These are phyloP conservation scores for Cactoblastis cactorum DNA, from an alignment of 2,888 invertebrate genomes.

Conservation along the genomic window DNA sequence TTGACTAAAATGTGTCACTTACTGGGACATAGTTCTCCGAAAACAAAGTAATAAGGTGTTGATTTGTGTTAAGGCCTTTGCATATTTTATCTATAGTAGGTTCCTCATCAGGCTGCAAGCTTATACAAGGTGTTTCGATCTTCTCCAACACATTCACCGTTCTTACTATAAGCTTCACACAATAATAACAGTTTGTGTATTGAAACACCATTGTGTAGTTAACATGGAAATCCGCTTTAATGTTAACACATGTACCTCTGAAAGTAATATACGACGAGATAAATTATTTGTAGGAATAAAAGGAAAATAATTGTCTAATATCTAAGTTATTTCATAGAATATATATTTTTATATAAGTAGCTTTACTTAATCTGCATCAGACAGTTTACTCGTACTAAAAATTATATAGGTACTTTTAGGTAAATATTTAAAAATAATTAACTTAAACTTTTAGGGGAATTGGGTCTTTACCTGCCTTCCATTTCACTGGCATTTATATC, in stretches of 20 bases:
- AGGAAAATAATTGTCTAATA: no score
- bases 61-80: conserved; percentile 84
- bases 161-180: conserved; percentile 90
- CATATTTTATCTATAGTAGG: conserved; percentile 90
- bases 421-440: no score
- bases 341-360: no score
- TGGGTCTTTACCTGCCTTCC: conserved; percentile 81
- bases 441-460: conserved; percentile 8
- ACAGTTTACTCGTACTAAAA: no score
- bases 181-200: conserved; percentile 86
- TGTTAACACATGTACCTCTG: conserved; percentile 85
- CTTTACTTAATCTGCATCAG: no score
- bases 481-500: conserved; percentile 90
- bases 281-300: background rate
- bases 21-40: conserved; percentile 92
- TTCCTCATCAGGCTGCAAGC: conserved; percentile 80
- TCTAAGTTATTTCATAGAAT: no score
- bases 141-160: conserved; percentile 94
- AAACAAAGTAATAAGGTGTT: conserved; percentile 90
- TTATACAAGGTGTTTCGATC: conserved; percentile 91
- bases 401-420: no score
- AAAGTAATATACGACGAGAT: conserved; percentile 23
- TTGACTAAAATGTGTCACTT: no score
- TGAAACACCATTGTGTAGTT: conserved; percentile 93
- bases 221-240: conserved; percentile 85